phyloP scores from a whole-genome alignment of 2,797 vertebrate genomes.

The Micropoecilia bifurca region DNA sequence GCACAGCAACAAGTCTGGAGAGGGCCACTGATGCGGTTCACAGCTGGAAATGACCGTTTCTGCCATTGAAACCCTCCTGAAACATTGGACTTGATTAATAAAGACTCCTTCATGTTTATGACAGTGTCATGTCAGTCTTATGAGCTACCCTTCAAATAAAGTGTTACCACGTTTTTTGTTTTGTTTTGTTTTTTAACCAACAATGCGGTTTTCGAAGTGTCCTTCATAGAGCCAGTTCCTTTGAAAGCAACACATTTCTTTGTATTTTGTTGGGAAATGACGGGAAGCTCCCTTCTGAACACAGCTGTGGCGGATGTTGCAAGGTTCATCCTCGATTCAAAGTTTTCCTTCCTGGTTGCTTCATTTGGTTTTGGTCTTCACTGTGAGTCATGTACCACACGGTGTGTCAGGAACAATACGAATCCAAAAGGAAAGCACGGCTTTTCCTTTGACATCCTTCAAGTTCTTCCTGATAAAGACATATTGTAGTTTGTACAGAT shows the following conservation, averaged over 20 bases:
- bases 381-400: conserved; percentile 40
- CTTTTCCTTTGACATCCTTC: conserved; percentile 44
- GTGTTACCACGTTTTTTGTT: no score
- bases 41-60: neutral
- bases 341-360: conserved; percentile 63
- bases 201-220: neutral
- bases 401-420: conserved; percentile 55
- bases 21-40: neutral
- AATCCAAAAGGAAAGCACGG: conserved; percentile 12
- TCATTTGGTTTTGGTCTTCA: conserved; percentile 39
- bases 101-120: no score
- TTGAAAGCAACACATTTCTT: neutral
- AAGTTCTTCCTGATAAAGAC: conserved; percentile 54
- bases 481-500: conserved; percentile 31
- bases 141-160: no score
- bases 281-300: neutral
- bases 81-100: neutral
- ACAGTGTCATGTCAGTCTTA: no score
- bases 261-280: neutral
- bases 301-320: conserved; percentile 23
- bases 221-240: neutral
- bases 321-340: conserved; percentile 23
- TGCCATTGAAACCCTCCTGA: neutral
- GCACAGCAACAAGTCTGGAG: neutral
- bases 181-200: neutral